These are phyloP conservation scores for Volucella zonaria DNA, from an alignment of 2,888 invertebrate species.

Conservation along the genomic window DNA sequence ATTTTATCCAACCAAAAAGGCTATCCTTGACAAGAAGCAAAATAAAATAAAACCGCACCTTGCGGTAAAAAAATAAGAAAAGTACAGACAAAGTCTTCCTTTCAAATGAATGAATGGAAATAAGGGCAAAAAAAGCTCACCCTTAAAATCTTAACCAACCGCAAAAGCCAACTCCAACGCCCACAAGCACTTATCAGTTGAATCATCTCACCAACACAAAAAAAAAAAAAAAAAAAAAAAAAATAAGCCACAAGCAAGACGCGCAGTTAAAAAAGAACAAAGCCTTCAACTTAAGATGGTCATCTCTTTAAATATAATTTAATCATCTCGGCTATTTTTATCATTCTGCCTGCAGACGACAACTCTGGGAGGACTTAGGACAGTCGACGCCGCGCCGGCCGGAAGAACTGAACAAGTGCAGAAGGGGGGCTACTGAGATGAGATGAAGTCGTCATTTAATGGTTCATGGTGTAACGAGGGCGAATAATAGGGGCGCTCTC, in stretches of 20 bases:
- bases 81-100: slow-evolving; percentile 28
- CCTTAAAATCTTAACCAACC: neutral
- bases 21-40: neutral
- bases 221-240: slow-evolving; percentile 28
- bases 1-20: slow-evolving; percentile 49
- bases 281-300: slow-evolving; percentile 43
- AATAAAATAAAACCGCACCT: slow-evolving; percentile 54
- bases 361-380: slow-evolving; percentile 8
- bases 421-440: neutral
- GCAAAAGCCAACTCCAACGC: neutral
- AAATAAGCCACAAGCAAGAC: slow-evolving; percentile 3
- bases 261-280: slow-evolving; percentile 34
- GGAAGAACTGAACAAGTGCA: neutral
- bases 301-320: slow-evolving; percentile 55
- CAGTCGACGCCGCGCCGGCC: too few species aligned
- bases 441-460: slow-evolving; percentile 35
- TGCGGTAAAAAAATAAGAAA: slow-evolving; percentile 22
- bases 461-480: slow-evolving; percentile 17
- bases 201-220: slow-evolving; percentile 38
- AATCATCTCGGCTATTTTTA: slow-evolving; percentile 50
- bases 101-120: slow-evolving; percentile 43
- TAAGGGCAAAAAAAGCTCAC: neutral
- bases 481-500: slow-evolving; percentile 1
- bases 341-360: slow-evolving; percentile 33
- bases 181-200: slow-evolving; percentile 31